phyloP scores from a whole-genome alignment of 30 jellyfish, hydroid and myxozoan species.

The Hydractinia symbiolongicarpus region DNA sequence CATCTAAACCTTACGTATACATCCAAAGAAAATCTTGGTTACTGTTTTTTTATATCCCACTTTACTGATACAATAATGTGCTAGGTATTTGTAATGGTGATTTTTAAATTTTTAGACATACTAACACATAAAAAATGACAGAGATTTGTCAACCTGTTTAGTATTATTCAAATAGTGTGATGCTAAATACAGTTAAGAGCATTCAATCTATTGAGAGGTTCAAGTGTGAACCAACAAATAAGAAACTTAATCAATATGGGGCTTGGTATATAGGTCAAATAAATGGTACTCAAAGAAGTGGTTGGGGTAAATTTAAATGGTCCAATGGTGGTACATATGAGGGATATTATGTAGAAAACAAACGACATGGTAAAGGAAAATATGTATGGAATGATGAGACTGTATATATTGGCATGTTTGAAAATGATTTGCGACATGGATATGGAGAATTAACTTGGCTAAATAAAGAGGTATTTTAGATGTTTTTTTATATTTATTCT shows the following conservation, averaged over 20 bases:
- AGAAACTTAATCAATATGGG: constrained; percentile 12
- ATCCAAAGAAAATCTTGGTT: too few species aligned
- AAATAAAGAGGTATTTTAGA: constrained; percentile 65
- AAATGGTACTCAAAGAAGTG: constrained; percentile 17
- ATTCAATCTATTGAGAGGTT: constrained; percentile 1
- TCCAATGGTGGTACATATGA: constrained; percentile 19
- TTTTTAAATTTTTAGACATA: too few species aligned
- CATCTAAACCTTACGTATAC: too few species aligned
- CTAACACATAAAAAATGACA: not conserved
- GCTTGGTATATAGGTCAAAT: constrained; percentile 17
- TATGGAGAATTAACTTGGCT: constrained; percentile 68
- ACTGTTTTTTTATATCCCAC: too few species aligned
- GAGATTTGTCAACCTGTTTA: not conserved
- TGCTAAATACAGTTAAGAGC: not conserved
- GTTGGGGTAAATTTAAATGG: constrained; percentile 27
- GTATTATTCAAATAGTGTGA: too few species aligned
- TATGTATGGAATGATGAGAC: constrained; percentile 74
- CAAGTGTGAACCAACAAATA: not conserved
- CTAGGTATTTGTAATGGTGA: too few species aligned
- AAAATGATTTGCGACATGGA: constrained; percentile 68
- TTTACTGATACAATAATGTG: too few species aligned
- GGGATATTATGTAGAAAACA: constrained; percentile 15
- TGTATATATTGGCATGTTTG: constrained; percentile 45
- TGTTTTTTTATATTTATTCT: not conserved
- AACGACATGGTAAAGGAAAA: constrained; percentile 23